Evolutionary conservation across 2,113 vertebrate species (phyloP), one percentile per base, ranked within the genome.

Genomic region (Nothoprocta pentlandii): DNA sequence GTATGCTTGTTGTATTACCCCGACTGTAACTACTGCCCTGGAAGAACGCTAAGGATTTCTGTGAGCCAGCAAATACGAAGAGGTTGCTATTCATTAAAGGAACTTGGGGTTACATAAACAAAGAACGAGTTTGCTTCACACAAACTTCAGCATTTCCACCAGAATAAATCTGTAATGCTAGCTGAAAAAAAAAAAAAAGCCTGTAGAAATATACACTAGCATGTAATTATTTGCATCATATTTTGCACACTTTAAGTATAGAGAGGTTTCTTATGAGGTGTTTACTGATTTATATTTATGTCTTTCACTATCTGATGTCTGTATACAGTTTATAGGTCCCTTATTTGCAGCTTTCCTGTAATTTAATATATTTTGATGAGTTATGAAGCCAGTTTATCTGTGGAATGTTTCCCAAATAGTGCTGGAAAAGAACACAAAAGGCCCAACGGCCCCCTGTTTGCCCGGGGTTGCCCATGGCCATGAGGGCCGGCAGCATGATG

Each of bases 81-180:
- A 89, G 87, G 87, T 90, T 96, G 74, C 93, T 83, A 49, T 85
- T 94, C 89, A 87, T 96, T 93, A 91, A 95, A 96, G 94, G 68
- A 95, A 97, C 95, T 86, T 25, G 4, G 58, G 70, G 85, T 93
- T 86, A 92, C 74, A 47, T 95, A 96, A 97, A 96, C 89, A 97
- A 54, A 67, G 82, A 56, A 68, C 44, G 83, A 83, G 88, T 78
- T 83, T 79, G 74, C 71, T 76, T 95, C 93, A 89, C 95, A 87
- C 89, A 92, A 96, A 93, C 66, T 92, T 90, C 89, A 75, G 75
- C 78, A 82, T 90, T 92, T 93, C 87, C 70, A 41, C 36, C 80
- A 83, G 92, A 91, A 80, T 83, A 91, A 95, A 90, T 92, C 85
- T 80, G 26, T n/a, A 79, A 79, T 51, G 58, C 41, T 78, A 88